A percentile compares a stretch with the other conserved stretches of the same genome.
Conservation (phyloP, 1,140 invertebrate species). For the Luehdorfia chinensis region DNA sequence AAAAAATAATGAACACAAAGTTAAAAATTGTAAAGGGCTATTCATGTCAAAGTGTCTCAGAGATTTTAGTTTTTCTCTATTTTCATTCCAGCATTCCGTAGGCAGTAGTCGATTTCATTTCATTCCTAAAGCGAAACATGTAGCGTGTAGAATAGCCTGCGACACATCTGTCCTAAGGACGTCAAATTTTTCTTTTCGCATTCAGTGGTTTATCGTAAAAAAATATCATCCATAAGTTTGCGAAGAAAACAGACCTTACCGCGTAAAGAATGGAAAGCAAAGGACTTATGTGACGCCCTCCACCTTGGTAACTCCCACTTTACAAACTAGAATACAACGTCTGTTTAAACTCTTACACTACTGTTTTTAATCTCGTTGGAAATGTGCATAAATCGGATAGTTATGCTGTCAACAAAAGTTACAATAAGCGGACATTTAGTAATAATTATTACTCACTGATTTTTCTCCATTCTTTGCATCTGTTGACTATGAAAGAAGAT, state of each 20-base stretch:
- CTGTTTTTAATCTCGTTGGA: constrained; percentile 9
- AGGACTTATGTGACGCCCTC: constrained; percentile 70
- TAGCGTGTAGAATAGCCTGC: constrained; percentile 32
- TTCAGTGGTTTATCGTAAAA: neutral
- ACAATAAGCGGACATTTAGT: constrained; percentile 25
- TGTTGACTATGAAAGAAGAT: constrained; percentile 48
- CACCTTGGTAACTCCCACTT: constrained; percentile 73
- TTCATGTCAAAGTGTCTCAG: no score
- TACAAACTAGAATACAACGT: constrained; percentile 72
- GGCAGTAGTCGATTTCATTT: neutral
- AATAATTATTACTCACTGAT: constrained; percentile 51
- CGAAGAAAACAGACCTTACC: constrained; percentile 64
- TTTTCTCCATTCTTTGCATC: constrained; percentile 48
- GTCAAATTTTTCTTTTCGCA: constrained; percentile 16
- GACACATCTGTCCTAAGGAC: constrained; percentile 23
- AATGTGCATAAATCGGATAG: constrained; percentile 3
- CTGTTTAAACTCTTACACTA: constrained; percentile 5
- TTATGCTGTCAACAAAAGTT: constrained; percentile 3
- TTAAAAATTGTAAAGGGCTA: no score
- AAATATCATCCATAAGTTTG: constrained; percentile 10
- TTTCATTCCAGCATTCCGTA: constrained; percentile 9
- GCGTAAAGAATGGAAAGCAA: constrained; percentile 57
- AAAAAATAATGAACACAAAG: no score
- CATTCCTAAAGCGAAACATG: constrained; percentile 22
- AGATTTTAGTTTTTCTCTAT: neutral